Base-by-base conservation (phyloP, 2,113 vertebrate genomes). In the Oryzias melastigma region DNA sequence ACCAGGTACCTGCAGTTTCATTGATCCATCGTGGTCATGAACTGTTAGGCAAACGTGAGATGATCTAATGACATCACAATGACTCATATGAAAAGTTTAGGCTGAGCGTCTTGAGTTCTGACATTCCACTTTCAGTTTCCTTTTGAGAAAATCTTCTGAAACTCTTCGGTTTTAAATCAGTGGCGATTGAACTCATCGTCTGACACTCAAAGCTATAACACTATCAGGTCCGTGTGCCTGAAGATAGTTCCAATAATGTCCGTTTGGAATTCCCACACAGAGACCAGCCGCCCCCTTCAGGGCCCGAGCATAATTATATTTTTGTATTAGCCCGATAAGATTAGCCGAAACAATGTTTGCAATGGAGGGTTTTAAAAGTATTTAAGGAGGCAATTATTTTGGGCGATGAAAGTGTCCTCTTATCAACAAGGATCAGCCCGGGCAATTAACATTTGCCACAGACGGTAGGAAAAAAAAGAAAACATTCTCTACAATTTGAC, bases 371-470 rank as follows among this genome's bases (percentile, higher is more conserved):
- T 69, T 61, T 45, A 41, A 61, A 67, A 61, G 78, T 68, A 65
- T 65, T 64, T 55, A 58, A 56, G 14, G 29, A 85, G 62, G 76
- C 80, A 82, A 80, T 86, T 90, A 74, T 79, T 84, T 72, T 73
- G 52, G 44, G 47, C 75, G 78, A 88, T 86, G 56, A 86, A 85
- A 84, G 71, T 77, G 54, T 66, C 44, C 51, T 56, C 81, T 79
- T 83, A 87, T 88, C 83, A 80, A 58, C 48, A 1, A 1, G 59
- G 69, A 87, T 89, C 71, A 84, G 78, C 78, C 65, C 68, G 68
- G 69, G 85, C 54, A 88, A 87, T 90, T 83, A 82, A 83, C 73
- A 85, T 59, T 72, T 73, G 58, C 61, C 53, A 53, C 16, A 80
- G 80, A 87, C 80, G 3, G 22, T 2, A 22, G 85, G 82, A 58